Conservation (phyloP, 1,140 invertebrate genomes). For the Scylla paramamosain region DNA sequence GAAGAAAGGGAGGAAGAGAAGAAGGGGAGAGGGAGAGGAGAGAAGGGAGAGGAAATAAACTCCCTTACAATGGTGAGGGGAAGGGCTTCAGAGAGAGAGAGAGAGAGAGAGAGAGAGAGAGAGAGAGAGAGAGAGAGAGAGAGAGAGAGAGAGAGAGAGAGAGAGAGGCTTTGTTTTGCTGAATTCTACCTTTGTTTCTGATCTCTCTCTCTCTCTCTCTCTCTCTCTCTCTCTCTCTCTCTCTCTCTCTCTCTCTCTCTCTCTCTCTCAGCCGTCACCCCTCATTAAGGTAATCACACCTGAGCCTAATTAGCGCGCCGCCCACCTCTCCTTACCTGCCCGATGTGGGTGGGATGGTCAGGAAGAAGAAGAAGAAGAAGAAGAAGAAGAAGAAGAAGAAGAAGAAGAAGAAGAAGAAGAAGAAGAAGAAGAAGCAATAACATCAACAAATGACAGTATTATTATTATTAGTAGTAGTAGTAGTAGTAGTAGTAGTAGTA, state of each 20-base stretch:
- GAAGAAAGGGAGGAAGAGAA: not conserved
- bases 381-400: conserved; percentile 47
- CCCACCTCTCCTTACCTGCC: not conserved
- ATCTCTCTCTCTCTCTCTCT: not conserved
- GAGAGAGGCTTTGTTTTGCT: not conserved
- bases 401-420: conserved; percentile 38
- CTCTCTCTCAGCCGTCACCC: not conserved
- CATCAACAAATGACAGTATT: too few species aligned
- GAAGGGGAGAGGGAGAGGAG: not conserved
- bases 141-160: conserved; percentile 2
- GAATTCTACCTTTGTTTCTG: too few species aligned
- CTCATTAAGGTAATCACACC: not conserved
- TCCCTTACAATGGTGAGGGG: not conserved
- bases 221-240: conserved; percentile 19
- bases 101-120: conserved; percentile 20
- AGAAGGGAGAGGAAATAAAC: not conserved
- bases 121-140: conserved; percentile 12
- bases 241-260: conserved; percentile 12
- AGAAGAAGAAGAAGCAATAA: not conserved
- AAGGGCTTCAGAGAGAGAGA: not conserved
- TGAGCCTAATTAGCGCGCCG: not conserved
- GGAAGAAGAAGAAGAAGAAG: conserved; percentile 19
- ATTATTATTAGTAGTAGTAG: too few species aligned
- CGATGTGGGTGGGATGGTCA: not conserved
- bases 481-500: not conserved